These are phyloP conservation scores for Calypte anna DNA, from an alignment of 2,113 vertebrate genomes.

Conservation along the genomic window DNA sequence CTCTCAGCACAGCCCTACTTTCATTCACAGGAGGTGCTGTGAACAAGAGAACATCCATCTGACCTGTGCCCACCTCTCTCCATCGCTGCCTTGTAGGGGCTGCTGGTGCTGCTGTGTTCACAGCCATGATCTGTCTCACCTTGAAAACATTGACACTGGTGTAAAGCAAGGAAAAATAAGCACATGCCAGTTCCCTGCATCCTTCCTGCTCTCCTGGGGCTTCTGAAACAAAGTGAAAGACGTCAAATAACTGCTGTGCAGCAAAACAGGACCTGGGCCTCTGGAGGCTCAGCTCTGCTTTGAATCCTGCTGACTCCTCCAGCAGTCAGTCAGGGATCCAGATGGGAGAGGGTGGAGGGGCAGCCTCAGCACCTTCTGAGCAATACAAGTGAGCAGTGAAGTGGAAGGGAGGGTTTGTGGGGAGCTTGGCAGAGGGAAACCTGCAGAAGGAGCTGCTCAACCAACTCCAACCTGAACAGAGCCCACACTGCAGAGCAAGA, in stretches of 20 bases:
- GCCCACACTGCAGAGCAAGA: background rate
- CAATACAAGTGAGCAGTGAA: background rate
- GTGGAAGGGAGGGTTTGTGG: background rate
- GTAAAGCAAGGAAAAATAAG: background rate
- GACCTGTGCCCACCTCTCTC: background rate
- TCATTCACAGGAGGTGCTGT: background rate
- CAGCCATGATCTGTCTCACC: background rate
- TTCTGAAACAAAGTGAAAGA: background rate
- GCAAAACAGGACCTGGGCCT: background rate
- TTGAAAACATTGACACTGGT: background rate
- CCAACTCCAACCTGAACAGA: no score
- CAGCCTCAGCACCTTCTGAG: background rate
- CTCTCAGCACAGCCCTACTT: rapidly evolving
- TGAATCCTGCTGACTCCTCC: background rate
- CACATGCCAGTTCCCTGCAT: background rate
- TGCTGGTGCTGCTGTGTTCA: background rate
- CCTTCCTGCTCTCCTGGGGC: background rate
- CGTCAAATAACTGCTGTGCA: background rate
- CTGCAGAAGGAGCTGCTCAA: background rate
- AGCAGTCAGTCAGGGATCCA: background rate
- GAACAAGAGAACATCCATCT: background rate
- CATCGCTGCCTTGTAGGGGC: background rate
- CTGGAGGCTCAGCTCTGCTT: background rate
- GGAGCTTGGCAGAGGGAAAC: background rate
- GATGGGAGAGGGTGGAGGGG: background rate